Base-by-base conservation (phyloP, 2,888 invertebrate species). In the Allygus modestus region DNA sequence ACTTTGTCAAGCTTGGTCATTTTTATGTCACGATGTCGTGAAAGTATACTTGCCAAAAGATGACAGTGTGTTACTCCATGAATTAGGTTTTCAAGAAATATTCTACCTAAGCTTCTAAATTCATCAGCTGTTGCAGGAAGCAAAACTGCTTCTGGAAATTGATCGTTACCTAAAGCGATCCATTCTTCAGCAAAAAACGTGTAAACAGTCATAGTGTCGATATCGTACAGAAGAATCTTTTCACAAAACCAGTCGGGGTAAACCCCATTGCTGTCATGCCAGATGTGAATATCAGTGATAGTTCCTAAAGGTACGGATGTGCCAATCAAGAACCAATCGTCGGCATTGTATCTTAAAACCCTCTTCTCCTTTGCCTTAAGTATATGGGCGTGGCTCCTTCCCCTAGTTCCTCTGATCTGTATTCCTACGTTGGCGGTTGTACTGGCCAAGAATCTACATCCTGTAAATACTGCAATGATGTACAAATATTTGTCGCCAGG, bases 361-460 rank as follows among this genome's bases (percentile, higher is more conserved):
- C n/a, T 65, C n/a, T 65, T 4, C 9, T 4, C 12, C 15, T 17
- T 31, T 0, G 28, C 26, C 17, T 65, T 65, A 12, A 65, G 31
- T 1, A 65, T 15, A 31, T 65, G 65, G 0, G 65, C 28, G 17
- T 15, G 65, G 65, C 65, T 65, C 7, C 4, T 9, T 9, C 28
- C 12, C 1, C 1, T 17, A 28, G 65, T 31, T 11, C 65, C 65
- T 28, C 17, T 65, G 28, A 65, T 28, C 28, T 65, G 1, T 26
- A 65, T 65, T 31, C 65, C 65, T 2, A 65, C 65, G 28, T 65
- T 65, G 12, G 65, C 26, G n/a, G 4, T 65, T 65, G 65, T 65
- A 15, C 65, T 31, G 65, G 65, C 26, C 28, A 26, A 15, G 4
- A 65, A 65, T 17, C 20, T 28, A 28, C 26, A 28, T 0, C 65